Conservation (phyloP, 2,113 vertebrate species). For the Megalops atlanticus region DNA sequence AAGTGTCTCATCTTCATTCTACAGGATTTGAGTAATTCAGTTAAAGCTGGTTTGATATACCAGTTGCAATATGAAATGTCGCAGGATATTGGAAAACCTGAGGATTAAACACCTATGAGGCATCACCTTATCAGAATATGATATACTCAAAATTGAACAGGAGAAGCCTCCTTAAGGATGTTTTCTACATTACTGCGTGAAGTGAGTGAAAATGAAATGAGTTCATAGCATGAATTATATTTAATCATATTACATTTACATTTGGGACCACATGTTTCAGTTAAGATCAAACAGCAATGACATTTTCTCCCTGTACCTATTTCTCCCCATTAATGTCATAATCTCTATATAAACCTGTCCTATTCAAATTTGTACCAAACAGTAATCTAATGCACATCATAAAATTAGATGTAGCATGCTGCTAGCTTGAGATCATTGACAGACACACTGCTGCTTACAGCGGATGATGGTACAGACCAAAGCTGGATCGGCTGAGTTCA, state of each 20-base stretch:
- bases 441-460: neutral
- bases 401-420: neutral
- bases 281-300: neutral
- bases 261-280: neutral
- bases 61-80: neutral
- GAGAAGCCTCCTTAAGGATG: too few species aligned
- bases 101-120: neutral
- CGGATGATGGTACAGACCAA: too few species aligned
- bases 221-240: neutral
- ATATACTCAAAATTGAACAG: too few species aligned
- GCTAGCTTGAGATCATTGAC: neutral
- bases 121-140: too few species aligned
- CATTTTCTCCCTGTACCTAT: neutral
- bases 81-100: neutral
- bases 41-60: neutral
- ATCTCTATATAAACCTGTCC: too few species aligned
- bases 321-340: neutral
- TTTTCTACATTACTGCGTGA: neutral
- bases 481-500: too few species aligned
- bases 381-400: neutral
- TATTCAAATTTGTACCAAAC: too few species aligned
- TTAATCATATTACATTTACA: neutral
- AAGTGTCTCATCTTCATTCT: neutral
- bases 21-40: neutral
- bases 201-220: neutral